Conservation (phyloP, 2,797 vertebrate species). For the Lateolabrax maculatus region DNA sequence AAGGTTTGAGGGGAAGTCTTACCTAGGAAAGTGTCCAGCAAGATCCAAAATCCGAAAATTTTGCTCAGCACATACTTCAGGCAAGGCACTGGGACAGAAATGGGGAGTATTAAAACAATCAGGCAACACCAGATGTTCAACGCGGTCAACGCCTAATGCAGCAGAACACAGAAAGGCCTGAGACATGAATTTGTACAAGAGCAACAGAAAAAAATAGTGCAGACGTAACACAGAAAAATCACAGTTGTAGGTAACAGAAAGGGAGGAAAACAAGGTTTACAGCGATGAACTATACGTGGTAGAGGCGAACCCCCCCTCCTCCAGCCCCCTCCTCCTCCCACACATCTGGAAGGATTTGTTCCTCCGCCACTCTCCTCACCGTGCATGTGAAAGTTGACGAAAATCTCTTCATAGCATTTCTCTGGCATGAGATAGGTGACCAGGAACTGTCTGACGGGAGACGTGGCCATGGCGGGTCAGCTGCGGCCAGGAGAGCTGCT, state of each 20-base stretch:
- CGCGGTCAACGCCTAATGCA: background rate
- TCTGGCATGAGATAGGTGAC: conserved; percentile 87
- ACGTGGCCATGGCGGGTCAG: conserved; percentile 64
- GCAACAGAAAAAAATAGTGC: background rate
- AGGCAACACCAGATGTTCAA: background rate
- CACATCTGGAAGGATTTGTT: conserved; percentile 10
- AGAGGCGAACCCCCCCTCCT: background rate
- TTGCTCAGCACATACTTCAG: conserved; percentile 87
- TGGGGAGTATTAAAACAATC: background rate
- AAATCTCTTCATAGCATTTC: conserved; percentile 86
- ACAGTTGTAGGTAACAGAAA: background rate
- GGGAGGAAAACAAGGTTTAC: no score
- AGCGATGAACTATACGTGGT: background rate
- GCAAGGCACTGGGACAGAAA: conserved; percentile 83
- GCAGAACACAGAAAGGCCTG: background rate
- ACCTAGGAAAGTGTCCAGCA: conserved; percentile 89
- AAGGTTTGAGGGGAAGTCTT: conserved; percentile 38
- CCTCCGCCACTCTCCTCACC: conserved; percentile 76
- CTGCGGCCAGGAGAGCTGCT: background rate
- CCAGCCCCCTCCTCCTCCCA: background rate
- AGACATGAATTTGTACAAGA: background rate
- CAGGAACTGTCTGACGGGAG: conserved; percentile 75
- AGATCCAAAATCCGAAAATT: conserved; percentile 83
- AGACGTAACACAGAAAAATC: no score
- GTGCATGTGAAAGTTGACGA: conserved; percentile 83